These are phyloP conservation scores for Seira ritae DNA, from an alignment of 2,888 invertebrate species.

Conservation along the genomic window DNA sequence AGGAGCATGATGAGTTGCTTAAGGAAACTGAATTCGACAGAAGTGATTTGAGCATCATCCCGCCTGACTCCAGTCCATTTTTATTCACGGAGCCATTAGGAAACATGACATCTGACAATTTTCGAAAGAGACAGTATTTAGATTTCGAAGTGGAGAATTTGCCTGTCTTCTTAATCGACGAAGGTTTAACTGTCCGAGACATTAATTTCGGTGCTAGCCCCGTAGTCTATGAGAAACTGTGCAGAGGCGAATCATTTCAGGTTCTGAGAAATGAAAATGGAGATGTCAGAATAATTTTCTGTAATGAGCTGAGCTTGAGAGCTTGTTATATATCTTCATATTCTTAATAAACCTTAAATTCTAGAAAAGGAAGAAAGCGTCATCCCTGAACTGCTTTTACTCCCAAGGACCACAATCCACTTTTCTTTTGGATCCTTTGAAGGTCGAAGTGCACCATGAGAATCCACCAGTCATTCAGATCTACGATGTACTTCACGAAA, in stretches of 20 bases:
- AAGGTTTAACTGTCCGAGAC: conserved; percentile 1
- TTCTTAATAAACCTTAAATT: background rate
- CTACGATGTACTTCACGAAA: conserved; percentile 44
- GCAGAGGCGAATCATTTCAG: conserved; percentile 25
- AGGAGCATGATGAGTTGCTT: conserved; percentile 48
- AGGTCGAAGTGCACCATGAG: conserved; percentile 62
- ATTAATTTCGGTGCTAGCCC: conserved; percentile 35
- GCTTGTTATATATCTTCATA: too few species aligned
- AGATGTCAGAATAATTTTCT: too few species aligned
- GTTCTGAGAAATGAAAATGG: conserved; percentile 1
- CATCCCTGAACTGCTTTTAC: conserved; percentile 49
- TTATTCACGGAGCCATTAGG: conserved; percentile 25
- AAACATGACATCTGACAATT: background rate
- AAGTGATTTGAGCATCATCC: conserved; percentile 12
- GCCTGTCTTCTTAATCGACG: too few species aligned
- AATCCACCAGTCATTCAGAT: conserved; percentile 57
- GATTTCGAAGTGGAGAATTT: background rate
- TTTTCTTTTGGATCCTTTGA: conserved; percentile 52
- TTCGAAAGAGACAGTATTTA: conserved; percentile 16
- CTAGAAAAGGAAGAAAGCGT: background rate
- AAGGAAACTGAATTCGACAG: background rate
- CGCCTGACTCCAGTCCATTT: conserved; percentile 52
- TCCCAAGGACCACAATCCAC: conserved; percentile 33
- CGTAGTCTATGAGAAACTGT: conserved; percentile 38
- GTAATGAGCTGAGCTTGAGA: background rate